Evolutionary conservation across 2,797 vertebrate species (phyloP), one percentile per base, ranked within the genome.

Genomic region (Gorsachius magnificus): DNA sequence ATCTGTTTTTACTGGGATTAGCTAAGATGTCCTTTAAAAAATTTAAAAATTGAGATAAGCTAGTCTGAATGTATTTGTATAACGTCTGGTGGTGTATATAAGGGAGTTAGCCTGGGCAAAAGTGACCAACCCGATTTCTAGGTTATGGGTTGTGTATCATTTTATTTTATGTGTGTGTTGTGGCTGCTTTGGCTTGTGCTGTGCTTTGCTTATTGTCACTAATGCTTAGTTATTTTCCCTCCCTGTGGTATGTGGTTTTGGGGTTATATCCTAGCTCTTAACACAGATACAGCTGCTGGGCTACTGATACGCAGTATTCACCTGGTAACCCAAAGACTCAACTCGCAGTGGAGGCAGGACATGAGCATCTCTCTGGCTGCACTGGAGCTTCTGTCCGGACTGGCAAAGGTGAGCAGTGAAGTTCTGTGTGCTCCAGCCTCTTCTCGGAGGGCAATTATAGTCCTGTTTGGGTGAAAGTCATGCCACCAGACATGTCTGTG

Each of bases 281-380:
- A 99, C 98, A 99, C 99, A 99, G 99, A 99, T 99, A 99, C 99
- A 72, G 99, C 99, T 86, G 98, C 99, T 43, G 99, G 99, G 86
- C 98, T 99, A 93, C 98, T 99, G 98, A 99, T 99, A 92, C 99
- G 99, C 97, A 99, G 99, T 97, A 99, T 99, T 98, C 99, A 99
- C 97, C 97, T 99, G 93, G 98, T 99, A 96, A 99, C 99, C 58
- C 99, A 99, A 96, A 98, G 98, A 86, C 98, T 99, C 94, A 99
- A 98, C 86, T 98, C 98, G 0, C 99, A 99, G 96, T 99, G 99
- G 99, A 98, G 98, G 88, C 98, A 98, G 56, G 99, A 99, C 96
- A 99, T 99, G 98, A 99, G 99, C 91, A 98, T 99, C 97, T 99
- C 99, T 31, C 97, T 99, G 95, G 99, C 99, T 69, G 99, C 98